Evolutionary conservation across 2,113 vertebrate species (phyloP).

Genomic region (Solea senegalensis): DNA sequence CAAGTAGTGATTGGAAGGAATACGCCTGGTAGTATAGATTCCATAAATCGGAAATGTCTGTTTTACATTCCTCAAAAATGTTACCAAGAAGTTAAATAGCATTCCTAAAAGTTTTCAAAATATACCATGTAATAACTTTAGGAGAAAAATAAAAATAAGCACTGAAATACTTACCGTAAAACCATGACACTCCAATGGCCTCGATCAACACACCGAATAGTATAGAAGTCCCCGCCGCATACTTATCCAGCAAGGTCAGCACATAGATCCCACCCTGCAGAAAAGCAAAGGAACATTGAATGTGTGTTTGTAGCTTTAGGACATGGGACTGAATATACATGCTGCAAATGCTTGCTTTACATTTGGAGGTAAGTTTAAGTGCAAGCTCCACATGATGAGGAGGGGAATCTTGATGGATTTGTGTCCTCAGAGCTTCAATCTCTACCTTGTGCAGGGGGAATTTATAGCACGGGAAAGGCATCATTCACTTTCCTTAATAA

Average conservation of each 20-base stretch:
- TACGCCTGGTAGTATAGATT: too few relatives aligned
- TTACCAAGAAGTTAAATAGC: too few relatives aligned
- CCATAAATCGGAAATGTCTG: too few relatives aligned
- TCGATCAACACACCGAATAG: conserved; percentile 96
- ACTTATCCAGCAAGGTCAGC: conserved; percentile 93
- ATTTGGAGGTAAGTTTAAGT: not conserved
- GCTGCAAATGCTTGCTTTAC: not conserved
- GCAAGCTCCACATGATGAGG: not conserved
- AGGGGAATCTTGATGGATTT: conserved; percentile 10
- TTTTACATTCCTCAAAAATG: too few relatives aligned
- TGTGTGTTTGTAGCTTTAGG: not conserved
- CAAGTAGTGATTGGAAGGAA: too few relatives aligned
- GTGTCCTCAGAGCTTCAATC: not conserved
- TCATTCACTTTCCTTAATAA: conserved; percentile 16
- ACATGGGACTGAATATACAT: not conserved
- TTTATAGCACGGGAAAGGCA: not conserved
- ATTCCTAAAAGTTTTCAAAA: too few relatives aligned
- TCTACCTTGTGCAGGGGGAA: conserved; percentile 6
- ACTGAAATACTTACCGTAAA: conserved; percentile 87
- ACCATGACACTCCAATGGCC: conserved; percentile 97
- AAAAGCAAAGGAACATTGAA: conserved; percentile 8
- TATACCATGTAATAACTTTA: too few relatives aligned
- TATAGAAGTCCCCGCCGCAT: conserved; percentile 97
- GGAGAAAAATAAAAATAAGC: not conserved
- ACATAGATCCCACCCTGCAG: conserved; percentile 95